Base-by-base conservation (phyloP, 64 coral and sea anemone genomes). In the Stichodactyla mertensii region DNA sequence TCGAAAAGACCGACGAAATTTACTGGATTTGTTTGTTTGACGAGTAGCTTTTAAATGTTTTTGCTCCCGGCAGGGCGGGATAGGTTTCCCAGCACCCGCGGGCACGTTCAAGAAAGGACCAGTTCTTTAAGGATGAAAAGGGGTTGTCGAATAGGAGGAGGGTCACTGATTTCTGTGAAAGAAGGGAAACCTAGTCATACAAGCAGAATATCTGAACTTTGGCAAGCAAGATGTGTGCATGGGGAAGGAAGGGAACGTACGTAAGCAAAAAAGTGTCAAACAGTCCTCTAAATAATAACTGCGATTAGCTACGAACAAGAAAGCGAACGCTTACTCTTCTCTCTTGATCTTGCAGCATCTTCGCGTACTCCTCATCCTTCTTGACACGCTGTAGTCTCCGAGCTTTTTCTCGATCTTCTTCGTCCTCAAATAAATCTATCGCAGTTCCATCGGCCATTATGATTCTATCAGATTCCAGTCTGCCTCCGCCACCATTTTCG, bases 361-460 rank as follows among this genome's bases (percentile, higher is more conserved):
- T 92, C 80, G 94, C 94, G 56, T 89, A 97, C 77, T 97, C 94
- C 78, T 92, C 90, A 87, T 92, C 90, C 26, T 92, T 86, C 56
- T 85, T 85, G 23, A 61, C 10, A 5, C 56, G 45, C 14, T 61
- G 64, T 61, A 77, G 52, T 54, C 77, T 84, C 18, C 70, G 87
- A 57, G 91, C 91, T 36, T 67, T 88, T 51, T 92, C 54, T 78
- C 64, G 77, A 64, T 97, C 94, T 20, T 90, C 85, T 62, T 90
- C 92, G 52, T 93, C 86, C 52, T 97, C 94, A 86, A 97, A 97
- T 54, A 97, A 79, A 60, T 92, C 88, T 55, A 97, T 97, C 6
- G 94, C 94, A 55, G 94, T 97, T 11, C 94, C 94, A 80, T 97
- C 94, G 24, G 91, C 94, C 91, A 97, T 90, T 31, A 97, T 92